Base-by-base conservation (phyloP, 1,140 invertebrate species). In the Octopus sinensis region DNA sequence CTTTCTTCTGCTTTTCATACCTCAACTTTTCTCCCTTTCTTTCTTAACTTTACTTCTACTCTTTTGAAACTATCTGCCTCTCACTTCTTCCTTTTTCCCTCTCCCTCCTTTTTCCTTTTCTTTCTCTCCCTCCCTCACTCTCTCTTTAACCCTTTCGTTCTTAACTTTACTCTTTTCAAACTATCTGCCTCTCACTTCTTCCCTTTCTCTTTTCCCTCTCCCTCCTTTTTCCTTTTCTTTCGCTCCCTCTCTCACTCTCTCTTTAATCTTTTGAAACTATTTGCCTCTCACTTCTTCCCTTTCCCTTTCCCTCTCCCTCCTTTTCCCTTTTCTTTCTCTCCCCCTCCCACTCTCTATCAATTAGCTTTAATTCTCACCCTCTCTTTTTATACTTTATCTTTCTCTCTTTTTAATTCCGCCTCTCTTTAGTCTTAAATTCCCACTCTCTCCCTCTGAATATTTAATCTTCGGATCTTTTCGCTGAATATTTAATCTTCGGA, bases 151-250 rank as follows among this genome's bases (percentile, higher is more conserved):
- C 17, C 56, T 62, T 43, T 43, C 75, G 75, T 76, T 76, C 23
- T 23, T 7, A 23, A 7, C 6, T 23, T 76, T 7, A 10, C 23
- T 76, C 23, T 23, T 76, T 43, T 43, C 23, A 7, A 7, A 76
- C 23, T 23, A 76, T 23, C 9, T 76, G 9, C 23, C 75, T 76
- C 75, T 76, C 23, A 10, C 75, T 76, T 7, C 75, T 7, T 76
- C 23, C 43, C 75, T 23, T 23, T 76, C 75, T 76, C 13, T 76
- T 76, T 43, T 76, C 75, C 23, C 75, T 76, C 75, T 43, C 75
- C 43, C 75, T 76, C 75, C 7, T 76, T 76, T 23, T 23, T 23
- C 23, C 75, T 77, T 12, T 23, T 12, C 13, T 7, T 12, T 43
- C 51, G 30, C 12, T 7, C 6, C 6, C 30, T 77, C 13, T 43